phyloP scores from a whole-genome alignment of 2,113 vertebrate genomes.

The Rhea americana region DNA sequence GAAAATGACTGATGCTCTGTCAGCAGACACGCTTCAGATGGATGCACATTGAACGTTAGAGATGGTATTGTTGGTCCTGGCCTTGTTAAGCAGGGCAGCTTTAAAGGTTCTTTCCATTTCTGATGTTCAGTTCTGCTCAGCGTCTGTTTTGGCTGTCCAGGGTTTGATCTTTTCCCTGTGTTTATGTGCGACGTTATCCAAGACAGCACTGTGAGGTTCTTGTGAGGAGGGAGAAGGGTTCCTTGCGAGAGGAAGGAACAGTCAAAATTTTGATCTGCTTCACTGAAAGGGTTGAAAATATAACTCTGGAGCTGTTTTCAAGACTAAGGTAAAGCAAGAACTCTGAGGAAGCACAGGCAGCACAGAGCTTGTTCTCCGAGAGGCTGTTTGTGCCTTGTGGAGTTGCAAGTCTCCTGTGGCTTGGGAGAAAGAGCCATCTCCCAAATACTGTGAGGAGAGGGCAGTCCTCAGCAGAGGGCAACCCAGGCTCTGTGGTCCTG shows the following conservation, averaged over 20 bases:
- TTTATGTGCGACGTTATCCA: not conserved
- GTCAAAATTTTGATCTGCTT: rapidly evolving
- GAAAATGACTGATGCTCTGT: too few relatives aligned
- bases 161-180: not conserved
- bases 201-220: not conserved
- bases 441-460: not conserved
- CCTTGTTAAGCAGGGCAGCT: not conserved
- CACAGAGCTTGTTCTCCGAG: not conserved
- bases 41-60: not conserved
- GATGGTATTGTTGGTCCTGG: not conserved
- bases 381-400: not conserved
- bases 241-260: not conserved
- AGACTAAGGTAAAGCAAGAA: not conserved
- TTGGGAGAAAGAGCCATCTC: not conserved
- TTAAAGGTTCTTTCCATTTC: not conserved
- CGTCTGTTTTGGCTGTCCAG: not conserved
- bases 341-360: not conserved
- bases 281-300: not conserved
- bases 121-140: not conserved
- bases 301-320: not conserved
- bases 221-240: not conserved
- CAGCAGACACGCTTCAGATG: not conserved
- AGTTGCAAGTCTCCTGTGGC: not conserved
- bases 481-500: not conserved
- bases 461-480: not conserved